Percentiles rank a stretch among this genome's conserved stretches.
Conservation (phyloP, 2,113 vertebrate genomes). For the Rafetus swinhoei region DNA sequence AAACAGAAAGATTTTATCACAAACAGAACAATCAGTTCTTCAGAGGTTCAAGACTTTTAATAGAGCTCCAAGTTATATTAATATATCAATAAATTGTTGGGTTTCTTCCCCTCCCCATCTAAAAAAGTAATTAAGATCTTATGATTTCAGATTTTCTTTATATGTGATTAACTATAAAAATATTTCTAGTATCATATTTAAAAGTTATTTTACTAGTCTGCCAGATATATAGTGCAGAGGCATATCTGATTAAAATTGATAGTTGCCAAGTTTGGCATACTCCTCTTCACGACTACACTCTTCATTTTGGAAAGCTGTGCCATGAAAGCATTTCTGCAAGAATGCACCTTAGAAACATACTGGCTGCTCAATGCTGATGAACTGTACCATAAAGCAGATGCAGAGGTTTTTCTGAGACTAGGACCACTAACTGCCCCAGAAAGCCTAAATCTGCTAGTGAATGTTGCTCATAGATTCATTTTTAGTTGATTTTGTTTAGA, state of each 20-base stretch:
- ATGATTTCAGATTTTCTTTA: background rate
- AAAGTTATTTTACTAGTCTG: background rate
- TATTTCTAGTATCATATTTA: background rate
- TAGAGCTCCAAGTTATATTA: background rate
- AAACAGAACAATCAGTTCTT: background rate
- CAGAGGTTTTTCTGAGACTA: accelerated
- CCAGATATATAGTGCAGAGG: background rate
- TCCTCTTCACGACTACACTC: background rate
- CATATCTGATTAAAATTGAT: background rate
- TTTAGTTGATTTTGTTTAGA: background rate
- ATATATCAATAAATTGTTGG: too few relatives aligned
- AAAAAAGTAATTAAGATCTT: background rate
- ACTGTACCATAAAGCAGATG: background rate
- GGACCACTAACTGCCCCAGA: background rate
- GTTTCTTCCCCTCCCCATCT: background rate
- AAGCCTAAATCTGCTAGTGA: background rate
- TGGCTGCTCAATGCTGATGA: background rate
- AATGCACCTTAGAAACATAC: background rate
- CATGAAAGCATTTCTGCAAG: background rate
- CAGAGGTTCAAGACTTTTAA: background rate
- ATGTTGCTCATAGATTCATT: background rate
- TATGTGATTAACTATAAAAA: background rate
- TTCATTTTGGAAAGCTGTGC: background rate
- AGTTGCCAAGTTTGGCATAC: background rate
- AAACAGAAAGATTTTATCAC: background rate